Evolutionary conservation across 2,113 vertebrate genomes (phyloP).

Genomic region (Cyrtonyx montezumae): DNA sequence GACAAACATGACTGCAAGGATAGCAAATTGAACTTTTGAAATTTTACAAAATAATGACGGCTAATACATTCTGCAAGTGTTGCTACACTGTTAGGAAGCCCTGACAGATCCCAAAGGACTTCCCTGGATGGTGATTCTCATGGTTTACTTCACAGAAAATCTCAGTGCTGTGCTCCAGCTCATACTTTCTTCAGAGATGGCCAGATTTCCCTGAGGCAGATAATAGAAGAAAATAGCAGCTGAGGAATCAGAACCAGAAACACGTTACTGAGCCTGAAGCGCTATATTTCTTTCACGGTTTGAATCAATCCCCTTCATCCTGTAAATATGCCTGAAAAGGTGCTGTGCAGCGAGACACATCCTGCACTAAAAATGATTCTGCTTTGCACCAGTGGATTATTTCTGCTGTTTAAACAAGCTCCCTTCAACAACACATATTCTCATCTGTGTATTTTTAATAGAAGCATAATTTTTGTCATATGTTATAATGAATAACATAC

Average conservation of each 20-base stretch:
- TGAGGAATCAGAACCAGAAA: neutral
- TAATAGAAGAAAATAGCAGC: neutral
- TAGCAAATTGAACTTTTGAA: neutral
- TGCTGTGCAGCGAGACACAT: neutral
- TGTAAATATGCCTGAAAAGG: neutral
- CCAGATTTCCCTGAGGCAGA: neutral
- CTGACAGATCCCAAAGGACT: accelerated
- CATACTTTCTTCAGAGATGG: neutral
- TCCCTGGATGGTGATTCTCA: neutral
- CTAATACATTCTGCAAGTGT: neutral
- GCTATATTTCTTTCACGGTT: neutral
- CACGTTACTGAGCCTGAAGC: neutral
- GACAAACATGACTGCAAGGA: neutral
- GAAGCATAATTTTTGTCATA: slow-evolving; percentile 63
- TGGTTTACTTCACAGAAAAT: neutral
- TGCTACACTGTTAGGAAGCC: neutral
- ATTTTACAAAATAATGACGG: neutral
- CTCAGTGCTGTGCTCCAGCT: neutral
- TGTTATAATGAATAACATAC: slow-evolving; percentile 75
- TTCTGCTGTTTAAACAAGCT: slow-evolving; percentile 56
- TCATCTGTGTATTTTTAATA: slow-evolving; percentile 69
- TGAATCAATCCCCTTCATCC: neutral
- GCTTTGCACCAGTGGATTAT: neutral
- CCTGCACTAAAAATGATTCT: neutral
- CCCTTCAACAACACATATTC: slow-evolving; percentile 51